Evolutionary conservation across 2,888 invertebrate species (phyloP).

Genomic region (Dyspetes luteomarginatus): DNA sequence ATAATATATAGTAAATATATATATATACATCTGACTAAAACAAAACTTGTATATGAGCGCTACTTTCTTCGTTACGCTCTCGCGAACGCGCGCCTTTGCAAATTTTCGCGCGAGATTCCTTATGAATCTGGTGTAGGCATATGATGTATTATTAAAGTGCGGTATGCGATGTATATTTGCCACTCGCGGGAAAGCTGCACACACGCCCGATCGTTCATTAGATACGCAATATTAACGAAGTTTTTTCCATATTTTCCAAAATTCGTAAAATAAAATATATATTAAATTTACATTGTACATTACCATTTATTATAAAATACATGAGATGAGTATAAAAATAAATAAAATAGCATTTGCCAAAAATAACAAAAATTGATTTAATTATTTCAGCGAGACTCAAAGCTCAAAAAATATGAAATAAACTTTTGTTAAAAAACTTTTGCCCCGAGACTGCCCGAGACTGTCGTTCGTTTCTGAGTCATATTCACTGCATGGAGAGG

Average conservation of each 20-base stretch:
- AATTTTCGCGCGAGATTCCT: constrained; percentile 61
- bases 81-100: constrained; percentile 57
- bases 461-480: constrained; percentile 47
- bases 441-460: constrained; percentile 1
- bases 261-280: neutral
- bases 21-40: no score
- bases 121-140: constrained; percentile 36
- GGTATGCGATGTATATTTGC: no score
- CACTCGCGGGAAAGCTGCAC: constrained; percentile 9
- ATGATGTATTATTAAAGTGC: neutral
- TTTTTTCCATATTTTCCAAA: constrained; percentile 11
- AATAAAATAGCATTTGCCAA: no score
- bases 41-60: constrained; percentile 46
- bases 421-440: neutral
- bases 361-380: no score
- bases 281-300: neutral
- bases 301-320: no score
- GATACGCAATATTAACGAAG: constrained; percentile 22
- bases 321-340: no score
- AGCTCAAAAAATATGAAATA: neutral
- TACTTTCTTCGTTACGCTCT: constrained; percentile 66
- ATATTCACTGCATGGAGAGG: constrained; percentile 26
- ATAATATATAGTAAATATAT: no score
- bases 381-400: neutral
- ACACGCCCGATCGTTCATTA: constrained; percentile 33